A percentile compares a stretch with the other conserved stretches of the same genome.
Conservation (phyloP, 2,113 vertebrate species). For the Scalopus aquaticus region DNA sequence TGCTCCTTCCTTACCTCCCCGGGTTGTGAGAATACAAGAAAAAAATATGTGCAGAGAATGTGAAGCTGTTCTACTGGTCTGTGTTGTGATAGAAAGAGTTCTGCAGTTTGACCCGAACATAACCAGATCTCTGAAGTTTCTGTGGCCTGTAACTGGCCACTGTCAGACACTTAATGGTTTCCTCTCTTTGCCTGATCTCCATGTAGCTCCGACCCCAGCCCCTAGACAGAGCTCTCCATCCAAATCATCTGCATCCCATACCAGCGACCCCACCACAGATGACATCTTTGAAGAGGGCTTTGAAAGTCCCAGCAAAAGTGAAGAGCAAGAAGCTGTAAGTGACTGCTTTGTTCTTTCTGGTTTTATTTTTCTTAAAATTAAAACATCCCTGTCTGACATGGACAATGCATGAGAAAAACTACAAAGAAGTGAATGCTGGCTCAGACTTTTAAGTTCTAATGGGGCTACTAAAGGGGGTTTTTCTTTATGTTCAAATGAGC, state of each 20-base stretch:
- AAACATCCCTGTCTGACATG: background rate
- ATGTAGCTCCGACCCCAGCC: slow-evolving; percentile 95
- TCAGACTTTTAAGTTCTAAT: background rate
- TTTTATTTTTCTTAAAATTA: background rate
- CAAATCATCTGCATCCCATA: slow-evolving; percentile 95
- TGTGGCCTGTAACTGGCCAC: fast-evolving
- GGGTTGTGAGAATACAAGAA: background rate
- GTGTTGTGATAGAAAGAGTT: background rate
- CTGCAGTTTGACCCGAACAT: background rate
- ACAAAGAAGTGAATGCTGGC: background rate
- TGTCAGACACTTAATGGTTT: background rate
- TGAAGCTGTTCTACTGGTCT: background rate
- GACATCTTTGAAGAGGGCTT: slow-evolving; percentile 97
- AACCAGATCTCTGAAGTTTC: background rate
- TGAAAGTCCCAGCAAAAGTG: slow-evolving; percentile 96
- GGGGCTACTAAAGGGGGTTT: background rate
- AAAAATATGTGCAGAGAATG: too few relatives aligned
- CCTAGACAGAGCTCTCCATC: slow-evolving; percentile 96
- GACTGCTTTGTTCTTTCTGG: background rate
- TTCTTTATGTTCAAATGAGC: background rate
- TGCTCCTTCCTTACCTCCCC: background rate
- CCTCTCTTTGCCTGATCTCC: background rate
- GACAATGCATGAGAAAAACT: background rate
- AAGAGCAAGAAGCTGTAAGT: slow-evolving; percentile 97
- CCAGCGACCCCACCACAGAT: slow-evolving; percentile 93